Evolutionary conservation across 2,113 vertebrate species (phyloP).

Genomic region (Anthoscopus minutus): DNA sequence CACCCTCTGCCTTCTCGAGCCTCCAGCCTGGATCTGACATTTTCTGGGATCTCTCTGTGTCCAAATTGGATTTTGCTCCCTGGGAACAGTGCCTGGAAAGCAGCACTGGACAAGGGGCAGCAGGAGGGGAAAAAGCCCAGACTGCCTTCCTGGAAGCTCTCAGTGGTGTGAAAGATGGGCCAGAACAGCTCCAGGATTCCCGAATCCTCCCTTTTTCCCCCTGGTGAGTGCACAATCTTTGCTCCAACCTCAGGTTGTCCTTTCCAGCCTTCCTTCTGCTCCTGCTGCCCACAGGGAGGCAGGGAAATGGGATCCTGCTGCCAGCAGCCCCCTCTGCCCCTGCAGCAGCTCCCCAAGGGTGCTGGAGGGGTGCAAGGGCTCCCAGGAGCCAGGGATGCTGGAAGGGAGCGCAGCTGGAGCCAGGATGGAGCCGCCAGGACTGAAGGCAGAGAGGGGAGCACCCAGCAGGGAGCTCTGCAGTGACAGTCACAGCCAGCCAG

Average conservation of each 20-base stretch:
- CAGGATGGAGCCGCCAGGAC: neutral
- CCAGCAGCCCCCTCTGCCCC: neutral
- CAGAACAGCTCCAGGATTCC: neutral
- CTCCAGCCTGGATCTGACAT: neutral
- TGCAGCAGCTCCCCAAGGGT: neutral
- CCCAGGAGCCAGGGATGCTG: neutral
- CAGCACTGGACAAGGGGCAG: neutral
- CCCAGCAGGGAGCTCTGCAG: neutral
- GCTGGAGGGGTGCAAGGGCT: neutral
- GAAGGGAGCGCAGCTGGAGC: neutral
- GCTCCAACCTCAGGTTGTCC: neutral
- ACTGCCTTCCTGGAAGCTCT: neutral
- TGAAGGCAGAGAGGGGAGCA: neutral
- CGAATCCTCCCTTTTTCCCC: neutral
- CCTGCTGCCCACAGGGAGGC: neutral
- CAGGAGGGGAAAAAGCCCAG: neutral
- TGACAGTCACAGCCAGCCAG: rapidly evolving
- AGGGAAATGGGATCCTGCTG: neutral
- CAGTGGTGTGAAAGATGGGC: neutral
- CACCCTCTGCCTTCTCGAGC: neutral
- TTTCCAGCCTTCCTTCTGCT: neutral
- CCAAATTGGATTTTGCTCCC: neutral
- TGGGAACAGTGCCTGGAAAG: neutral
- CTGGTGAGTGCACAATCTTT: neutral
- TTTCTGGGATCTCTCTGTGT: neutral